A percentile compares a stretch with the other conserved stretches of the same genome.
Evolutionary conservation across 1,140 invertebrate species (phyloP).

Genomic region (Lysiphlebus fabarum): DNA sequence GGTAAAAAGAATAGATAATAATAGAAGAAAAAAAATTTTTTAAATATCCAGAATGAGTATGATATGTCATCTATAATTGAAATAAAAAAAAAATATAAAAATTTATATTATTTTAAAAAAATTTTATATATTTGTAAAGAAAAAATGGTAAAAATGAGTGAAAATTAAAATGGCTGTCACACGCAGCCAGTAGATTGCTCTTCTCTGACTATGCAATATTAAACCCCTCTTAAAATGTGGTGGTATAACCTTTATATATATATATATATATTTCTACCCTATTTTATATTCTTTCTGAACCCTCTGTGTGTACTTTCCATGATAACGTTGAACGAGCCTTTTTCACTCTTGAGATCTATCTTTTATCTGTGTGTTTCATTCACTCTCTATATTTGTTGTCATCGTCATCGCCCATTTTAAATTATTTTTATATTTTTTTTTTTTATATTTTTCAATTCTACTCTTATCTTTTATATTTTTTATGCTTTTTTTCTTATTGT

Average conservation of each 20-base stretch:
- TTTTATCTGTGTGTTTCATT: neutral
- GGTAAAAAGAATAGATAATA: constrained; percentile 14
- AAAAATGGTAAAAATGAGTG: constrained; percentile 25
- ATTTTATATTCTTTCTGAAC: neutral
- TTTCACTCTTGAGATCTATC: constrained; percentile 12
- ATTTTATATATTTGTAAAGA: neutral
- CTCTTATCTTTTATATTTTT: constrained; percentile 1
- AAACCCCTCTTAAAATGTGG: neutral
- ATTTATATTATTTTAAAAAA: too few relatives aligned
- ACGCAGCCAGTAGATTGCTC: constrained; percentile 33
- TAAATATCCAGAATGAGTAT: constrained; percentile 19
- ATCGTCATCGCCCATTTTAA: neutral
- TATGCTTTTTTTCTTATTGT: neutral
- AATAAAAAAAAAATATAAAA: constrained; percentile 40
- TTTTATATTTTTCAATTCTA: neutral
- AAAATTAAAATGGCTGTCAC: constrained; percentile 51
- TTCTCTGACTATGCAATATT: constrained; percentile 15
- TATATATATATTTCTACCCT: neutral
- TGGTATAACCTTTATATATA: constrained; percentile 5
- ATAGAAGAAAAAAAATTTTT: constrained; percentile 18
- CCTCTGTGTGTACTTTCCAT: neutral
- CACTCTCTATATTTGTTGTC: neutral
- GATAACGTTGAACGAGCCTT: constrained; percentile 13
- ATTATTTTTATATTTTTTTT: neutral
- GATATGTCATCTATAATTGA: constrained; percentile 35